phyloP scores from a whole-genome alignment of 2,888 invertebrate genomes.

The Calameuta pallipes region DNA sequence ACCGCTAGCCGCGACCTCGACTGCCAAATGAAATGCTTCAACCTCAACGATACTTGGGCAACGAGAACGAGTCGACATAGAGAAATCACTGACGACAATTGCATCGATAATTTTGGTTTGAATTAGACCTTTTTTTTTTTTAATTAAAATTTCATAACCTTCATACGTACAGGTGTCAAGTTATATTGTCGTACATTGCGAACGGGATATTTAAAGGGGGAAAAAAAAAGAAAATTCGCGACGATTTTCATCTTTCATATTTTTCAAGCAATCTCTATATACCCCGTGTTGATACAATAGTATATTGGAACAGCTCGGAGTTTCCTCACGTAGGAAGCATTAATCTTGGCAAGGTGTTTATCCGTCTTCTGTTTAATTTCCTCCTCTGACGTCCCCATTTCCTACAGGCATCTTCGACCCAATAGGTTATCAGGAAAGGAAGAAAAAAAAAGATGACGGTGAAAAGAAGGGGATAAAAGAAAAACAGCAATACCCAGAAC shows the following conservation, averaged over 20 bases:
- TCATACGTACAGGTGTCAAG: neutral
- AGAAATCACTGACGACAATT: neutral
- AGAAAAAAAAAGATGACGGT: conserved; percentile 6
- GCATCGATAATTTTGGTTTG: neutral
- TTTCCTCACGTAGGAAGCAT: conserved; percentile 38
- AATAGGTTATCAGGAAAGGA: conserved; percentile 14
- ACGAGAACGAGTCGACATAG: neutral
- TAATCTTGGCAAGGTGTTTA: conserved; percentile 57
- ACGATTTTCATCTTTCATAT: neutral
- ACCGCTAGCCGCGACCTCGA: conserved; percentile 54
- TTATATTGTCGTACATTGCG: no score
- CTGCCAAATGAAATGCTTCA: conserved; percentile 23
- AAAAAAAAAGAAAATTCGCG: no score
- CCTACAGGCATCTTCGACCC: conserved; percentile 34
- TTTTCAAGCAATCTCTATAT: neutral
- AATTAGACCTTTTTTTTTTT: neutral
- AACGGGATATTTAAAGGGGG: no score
- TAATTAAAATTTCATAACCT: neutral
- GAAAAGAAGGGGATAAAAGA: neutral
- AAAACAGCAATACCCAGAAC: neutral
- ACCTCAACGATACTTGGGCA: neutral
- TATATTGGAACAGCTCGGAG: neutral
- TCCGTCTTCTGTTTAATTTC: conserved; percentile 62
- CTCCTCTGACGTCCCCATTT: conserved; percentile 57
- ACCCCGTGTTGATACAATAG: neutral